These are phyloP conservation scores for Cebus imitator DNA, from an alignment of 2,113 vertebrate species.

Conservation along the genomic window DNA sequence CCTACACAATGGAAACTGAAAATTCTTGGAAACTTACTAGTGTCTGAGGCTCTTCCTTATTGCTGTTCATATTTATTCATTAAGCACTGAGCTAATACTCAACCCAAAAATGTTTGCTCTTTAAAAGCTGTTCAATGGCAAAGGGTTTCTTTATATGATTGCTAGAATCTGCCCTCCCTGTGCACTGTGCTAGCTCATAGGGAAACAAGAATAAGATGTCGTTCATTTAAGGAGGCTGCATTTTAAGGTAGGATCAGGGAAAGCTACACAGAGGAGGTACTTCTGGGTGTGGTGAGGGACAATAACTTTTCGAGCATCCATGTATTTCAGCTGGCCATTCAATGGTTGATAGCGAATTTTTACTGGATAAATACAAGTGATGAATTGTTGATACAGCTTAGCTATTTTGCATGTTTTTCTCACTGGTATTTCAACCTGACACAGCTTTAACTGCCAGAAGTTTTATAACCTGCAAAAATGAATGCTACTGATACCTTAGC, in stretches of 20 bases:
- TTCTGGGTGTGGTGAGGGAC: background rate
- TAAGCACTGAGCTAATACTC: background rate
- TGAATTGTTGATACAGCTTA: background rate
- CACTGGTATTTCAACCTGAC: background rate
- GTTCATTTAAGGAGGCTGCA: background rate
- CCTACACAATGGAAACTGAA: background rate
- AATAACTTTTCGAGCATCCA: background rate
- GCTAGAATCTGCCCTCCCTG: background rate
- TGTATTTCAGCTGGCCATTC: constrained; percentile 25
- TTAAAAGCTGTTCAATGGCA: background rate
- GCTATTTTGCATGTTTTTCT: background rate
- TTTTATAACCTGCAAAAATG: background rate
- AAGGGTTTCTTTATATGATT: background rate
- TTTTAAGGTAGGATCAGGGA: background rate
- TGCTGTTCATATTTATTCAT: background rate
- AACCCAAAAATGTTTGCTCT: constrained; percentile 22
- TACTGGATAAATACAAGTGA: background rate
- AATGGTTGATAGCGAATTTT: background rate
- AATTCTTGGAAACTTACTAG: background rate
- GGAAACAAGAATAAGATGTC: background rate
- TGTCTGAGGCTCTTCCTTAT: background rate
- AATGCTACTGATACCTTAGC: background rate
- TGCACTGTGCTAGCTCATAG: background rate
- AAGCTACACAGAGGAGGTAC: background rate
- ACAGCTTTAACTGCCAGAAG: background rate